Percentiles rank a stretch among this genome's conserved stretches.
Conservation (phyloP, 2,888 invertebrate genomes). For the Rugalucina vietnamica region DNA sequence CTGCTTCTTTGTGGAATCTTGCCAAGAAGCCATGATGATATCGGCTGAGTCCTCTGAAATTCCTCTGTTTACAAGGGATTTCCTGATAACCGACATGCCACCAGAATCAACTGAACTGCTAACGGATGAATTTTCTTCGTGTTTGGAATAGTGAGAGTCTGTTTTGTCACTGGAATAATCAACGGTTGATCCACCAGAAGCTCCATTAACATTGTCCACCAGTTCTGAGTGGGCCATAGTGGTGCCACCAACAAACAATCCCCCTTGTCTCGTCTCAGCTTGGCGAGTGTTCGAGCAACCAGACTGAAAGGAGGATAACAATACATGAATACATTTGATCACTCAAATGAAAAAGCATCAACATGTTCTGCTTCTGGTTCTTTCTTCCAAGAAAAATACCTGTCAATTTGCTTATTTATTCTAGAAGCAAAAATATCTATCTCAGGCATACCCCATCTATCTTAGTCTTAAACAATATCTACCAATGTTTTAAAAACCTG, state of each 20-base stretch:
- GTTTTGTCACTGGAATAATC: conserved; percentile 19
- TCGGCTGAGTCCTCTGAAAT: conserved; percentile 34
- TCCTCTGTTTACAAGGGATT: conserved; percentile 24
- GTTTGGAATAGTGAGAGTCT: not conserved
- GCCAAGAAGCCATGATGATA: conserved; percentile 46
- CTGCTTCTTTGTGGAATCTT: conserved; percentile 42
- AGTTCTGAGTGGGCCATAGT: conserved; percentile 49
- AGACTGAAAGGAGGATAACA: conserved; percentile 49
- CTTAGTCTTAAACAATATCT: no score
- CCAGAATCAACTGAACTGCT: conserved; percentile 17
- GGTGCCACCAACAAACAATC: conserved; percentile 38
- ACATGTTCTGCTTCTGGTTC: conserved; percentile 29
- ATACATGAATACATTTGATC: conserved; percentile 14
- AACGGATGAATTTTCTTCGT: conserved; percentile 40
- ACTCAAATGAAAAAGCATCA: conserved; percentile 46
- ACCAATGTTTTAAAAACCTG: conserved; percentile 12
- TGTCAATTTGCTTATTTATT: conserved; percentile 19
- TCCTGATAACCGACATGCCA: conserved; percentile 39
- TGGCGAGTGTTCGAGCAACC: conserved; percentile 24
- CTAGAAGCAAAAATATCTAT: conserved; percentile 51
- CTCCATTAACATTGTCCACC: conserved; percentile 30
- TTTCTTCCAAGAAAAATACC: conserved; percentile 39
- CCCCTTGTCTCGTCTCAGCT: conserved; percentile 32
- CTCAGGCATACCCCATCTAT: conserved; percentile 28
- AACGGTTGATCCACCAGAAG: conserved; percentile 40